Base-by-base conservation (phyloP, 2,797 vertebrate species). In the Vireo griseus region DNA sequence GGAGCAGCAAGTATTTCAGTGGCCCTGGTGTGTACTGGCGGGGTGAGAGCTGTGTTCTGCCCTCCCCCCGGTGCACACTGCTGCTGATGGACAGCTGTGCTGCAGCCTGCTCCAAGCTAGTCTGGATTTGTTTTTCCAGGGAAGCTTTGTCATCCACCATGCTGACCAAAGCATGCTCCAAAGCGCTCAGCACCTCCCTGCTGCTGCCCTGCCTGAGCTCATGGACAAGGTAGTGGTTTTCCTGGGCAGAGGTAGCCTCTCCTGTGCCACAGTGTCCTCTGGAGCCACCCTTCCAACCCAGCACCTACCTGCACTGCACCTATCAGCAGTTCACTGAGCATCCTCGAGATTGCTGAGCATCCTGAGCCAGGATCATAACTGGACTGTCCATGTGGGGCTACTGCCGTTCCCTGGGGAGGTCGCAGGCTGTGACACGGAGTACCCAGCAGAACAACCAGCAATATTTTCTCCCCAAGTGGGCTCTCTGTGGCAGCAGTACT, bases 151-250 rank as follows among this genome's bases (percentile, higher is more conserved):
- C 42, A 29, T 28, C 26, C 11, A 5, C 25, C 11, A 3, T 6
- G 13, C 8, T 42, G 66, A 42, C 2, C 33, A 47, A 29, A 61
- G 15, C 15, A 24, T 6, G 5, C 21, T 44, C 42, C 57, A 69
- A n/a, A 72, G 21, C 4, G 2, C 28, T 51, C 44, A 29, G 10
- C 28, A 39, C 12, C 19, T 14, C 20, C 5, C 39, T 40, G 6
- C 13, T 6, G 0, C 45, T 59, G 28, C 33, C 17, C 33, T 52
- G 18, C 14, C n/a, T 18, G 51, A 74, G 31, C 48, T 39, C 28
- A 15, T 0, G 2, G 39, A 54, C 17, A 48, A 31, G 11, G 7
- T 0, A 9, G 24, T 2, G 2, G 6, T 31, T 16, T 10, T 65
- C 20, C 45, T 3, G 2, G 48, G n/a, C n/a, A 50, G 1, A 25